Evolutionary conservation across 2,113 vertebrate genomes (phyloP).

Genomic region (Cinclus cinclus): DNA sequence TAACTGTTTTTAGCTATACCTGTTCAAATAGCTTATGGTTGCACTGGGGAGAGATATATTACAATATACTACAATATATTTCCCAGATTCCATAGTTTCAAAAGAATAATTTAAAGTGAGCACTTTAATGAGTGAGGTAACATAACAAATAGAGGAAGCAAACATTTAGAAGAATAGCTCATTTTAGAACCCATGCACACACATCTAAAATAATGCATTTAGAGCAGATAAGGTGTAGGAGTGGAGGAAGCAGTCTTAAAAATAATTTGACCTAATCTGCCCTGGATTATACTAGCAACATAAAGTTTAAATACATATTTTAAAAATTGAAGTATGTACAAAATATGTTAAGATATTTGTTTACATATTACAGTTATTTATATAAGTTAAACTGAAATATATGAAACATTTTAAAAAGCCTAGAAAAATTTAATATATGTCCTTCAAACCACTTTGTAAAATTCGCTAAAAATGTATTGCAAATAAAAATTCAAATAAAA

Average conservation of each 20-base stretch:
- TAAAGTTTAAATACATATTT: not conserved
- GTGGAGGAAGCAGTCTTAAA: not conserved
- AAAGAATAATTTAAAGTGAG: not conserved
- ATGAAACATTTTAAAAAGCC: not conserved
- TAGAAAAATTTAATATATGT: not conserved
- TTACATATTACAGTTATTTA: not conserved
- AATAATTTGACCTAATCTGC: not conserved
- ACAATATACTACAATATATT: not conserved
- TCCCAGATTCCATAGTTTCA: not conserved
- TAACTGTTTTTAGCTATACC: not conserved
- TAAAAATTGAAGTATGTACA: not conserved
- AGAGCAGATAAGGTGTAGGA: not conserved
- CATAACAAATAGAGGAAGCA: not conserved
- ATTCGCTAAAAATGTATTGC: not conserved
- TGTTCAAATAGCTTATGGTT: not conserved
- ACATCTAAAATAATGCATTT: not conserved
- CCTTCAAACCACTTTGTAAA: not conserved
- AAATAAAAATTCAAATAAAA: not conserved
- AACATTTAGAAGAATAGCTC: not conserved
- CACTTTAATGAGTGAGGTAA: not conserved
- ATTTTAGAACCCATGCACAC: not conserved
- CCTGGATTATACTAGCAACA: not conserved
- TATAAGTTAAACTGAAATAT: not conserved
- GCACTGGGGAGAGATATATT: no score
- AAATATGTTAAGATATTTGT: not conserved